Conservation (phyloP, 2,113 vertebrate genomes). For the Xenopus tropicalis region DNA sequence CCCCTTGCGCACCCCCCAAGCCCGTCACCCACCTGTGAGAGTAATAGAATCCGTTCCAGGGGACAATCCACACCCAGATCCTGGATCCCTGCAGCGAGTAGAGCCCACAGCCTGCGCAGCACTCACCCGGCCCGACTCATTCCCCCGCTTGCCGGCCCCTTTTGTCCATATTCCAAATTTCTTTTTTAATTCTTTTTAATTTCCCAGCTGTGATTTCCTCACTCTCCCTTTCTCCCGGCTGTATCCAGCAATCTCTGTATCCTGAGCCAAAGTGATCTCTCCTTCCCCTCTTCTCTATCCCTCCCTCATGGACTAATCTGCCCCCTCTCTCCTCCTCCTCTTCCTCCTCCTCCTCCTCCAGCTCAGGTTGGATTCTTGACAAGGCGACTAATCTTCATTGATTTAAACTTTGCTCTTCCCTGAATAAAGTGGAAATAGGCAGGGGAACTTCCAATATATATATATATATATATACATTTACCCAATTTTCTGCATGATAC, state of each 20-base stretch:
- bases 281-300: neutral
- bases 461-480: no score
- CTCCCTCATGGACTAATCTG: neutral
- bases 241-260: neutral
- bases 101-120: no score
- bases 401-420: neutral
- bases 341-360: neutral
- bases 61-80: no score
- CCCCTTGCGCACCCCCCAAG: neutral
- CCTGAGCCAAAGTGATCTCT: neutral
- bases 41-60: neutral
- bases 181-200: no score
- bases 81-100: no score
- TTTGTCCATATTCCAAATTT: neutral
- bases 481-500: no score
- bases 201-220: no score
- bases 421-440: neutral
- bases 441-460: no score
- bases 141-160: no score
- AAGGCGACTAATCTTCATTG: slow-evolving; percentile 5
- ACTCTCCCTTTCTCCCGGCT: neutral
- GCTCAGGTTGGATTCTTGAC: slow-evolving; percentile 23
- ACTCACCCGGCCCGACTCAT: neutral
- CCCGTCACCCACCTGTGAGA: neutral
- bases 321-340: neutral